Evolutionary conservation across 2,797 vertebrate genomes (phyloP).

Genomic region (Urosaurus nigricauda): DNA sequence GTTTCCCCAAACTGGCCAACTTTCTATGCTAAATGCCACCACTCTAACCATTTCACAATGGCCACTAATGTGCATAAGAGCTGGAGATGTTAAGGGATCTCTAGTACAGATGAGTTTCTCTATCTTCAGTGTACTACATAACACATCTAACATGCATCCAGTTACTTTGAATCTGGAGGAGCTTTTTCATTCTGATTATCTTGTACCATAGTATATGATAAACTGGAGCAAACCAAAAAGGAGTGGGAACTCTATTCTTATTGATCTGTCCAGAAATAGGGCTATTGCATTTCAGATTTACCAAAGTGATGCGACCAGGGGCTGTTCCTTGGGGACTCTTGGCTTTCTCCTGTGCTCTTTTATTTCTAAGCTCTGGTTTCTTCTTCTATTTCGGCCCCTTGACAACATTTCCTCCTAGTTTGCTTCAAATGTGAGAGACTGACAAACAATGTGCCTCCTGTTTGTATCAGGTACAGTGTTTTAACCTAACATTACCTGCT

Average conservation of each 20-base stretch:
- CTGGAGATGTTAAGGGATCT: background rate
- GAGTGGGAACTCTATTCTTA: slow-evolving; percentile 73
- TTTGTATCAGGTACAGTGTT: slow-evolving; percentile 48
- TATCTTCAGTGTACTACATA: background rate
- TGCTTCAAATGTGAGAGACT: slow-evolving; percentile 37
- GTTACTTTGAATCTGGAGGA: background rate
- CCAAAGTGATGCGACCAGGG: slow-evolving; percentile 75
- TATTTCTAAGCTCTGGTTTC: slow-evolving; percentile 58
- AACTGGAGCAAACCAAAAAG: slow-evolving; percentile 41
- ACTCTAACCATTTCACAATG: background rate
- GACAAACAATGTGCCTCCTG: slow-evolving; percentile 54
- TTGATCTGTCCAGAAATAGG: slow-evolving; percentile 79
- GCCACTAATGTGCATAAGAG: background rate
- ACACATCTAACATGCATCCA: background rate
- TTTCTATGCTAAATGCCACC: background rate
- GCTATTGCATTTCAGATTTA: slow-evolving; percentile 84
- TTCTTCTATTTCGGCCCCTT: slow-evolving; percentile 18
- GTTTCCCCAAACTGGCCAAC: background rate
- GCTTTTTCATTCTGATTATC: background rate
- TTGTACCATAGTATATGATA: slow-evolving; percentile 30
- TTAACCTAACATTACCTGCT: slow-evolving; percentile 64
- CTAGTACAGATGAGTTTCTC: slow-evolving; percentile 15
- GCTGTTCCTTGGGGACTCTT: slow-evolving; percentile 79
- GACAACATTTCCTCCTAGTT: slow-evolving; percentile 27
- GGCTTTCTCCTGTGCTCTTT: slow-evolving; percentile 73